Evolutionary conservation across 2,113 vertebrate species (phyloP).

Genomic region (Sphyrna mokarran): DNA sequence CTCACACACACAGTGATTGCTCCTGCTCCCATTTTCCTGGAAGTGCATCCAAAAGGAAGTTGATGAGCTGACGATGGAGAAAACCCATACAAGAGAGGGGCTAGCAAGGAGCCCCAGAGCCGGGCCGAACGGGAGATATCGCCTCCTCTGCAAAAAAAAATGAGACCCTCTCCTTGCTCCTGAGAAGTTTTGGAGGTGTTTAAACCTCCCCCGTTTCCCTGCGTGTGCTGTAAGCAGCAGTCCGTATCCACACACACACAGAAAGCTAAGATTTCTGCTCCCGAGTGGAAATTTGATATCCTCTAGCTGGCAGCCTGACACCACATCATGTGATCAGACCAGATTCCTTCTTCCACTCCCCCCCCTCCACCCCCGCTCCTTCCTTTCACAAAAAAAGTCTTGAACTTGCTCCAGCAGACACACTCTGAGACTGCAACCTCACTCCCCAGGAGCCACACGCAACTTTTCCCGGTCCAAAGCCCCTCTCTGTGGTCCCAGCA

Average conservation of each 20-base stretch:
- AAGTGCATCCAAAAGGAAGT: conserved; percentile 43
- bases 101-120: neutral
- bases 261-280: neutral
- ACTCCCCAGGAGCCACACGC: neutral
- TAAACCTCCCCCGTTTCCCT: neutral
- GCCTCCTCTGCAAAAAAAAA: too few relatives aligned
- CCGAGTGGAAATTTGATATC: neutral
- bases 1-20: conserved; percentile 83
- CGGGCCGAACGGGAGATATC: neutral
- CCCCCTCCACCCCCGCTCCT: too few relatives aligned
- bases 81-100: neutral
- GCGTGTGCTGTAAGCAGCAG: neutral
- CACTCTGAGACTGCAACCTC: neutral
- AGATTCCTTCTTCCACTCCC: neutral
- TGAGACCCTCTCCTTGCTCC: too few relatives aligned
- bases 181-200: neutral
- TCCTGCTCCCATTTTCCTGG: conserved; percentile 76
- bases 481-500: neutral
- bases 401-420: neutral
- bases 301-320: neutral
- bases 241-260: neutral
- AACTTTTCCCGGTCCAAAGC: neutral
- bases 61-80: conserved; percentile 38
- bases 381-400: neutral
- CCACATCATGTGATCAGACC: neutral